Percentiles rank a stretch among this genome's conserved stretches.
phyloP scores from a whole-genome alignment of 2,888 invertebrate genomes.

The Himalopsyche anomala region DNA sequence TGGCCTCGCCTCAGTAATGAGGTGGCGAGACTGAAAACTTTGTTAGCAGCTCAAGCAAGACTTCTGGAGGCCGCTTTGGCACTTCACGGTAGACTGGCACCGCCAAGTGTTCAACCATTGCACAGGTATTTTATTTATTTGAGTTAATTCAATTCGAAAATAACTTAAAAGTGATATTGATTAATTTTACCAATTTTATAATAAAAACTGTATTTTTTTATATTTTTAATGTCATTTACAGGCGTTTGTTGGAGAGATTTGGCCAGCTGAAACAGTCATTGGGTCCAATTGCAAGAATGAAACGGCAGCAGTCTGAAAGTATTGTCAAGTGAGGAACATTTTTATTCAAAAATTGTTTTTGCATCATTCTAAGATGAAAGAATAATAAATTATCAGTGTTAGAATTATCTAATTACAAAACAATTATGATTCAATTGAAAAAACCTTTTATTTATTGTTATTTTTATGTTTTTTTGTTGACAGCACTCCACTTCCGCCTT shows the following conservation, averaged over 20 bases:
- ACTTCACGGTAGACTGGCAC: slow-evolving; percentile 90
- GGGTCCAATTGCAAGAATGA: slow-evolving; percentile 79
- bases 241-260: slow-evolving; percentile 91
- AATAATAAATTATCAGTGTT: too few relatives aligned
- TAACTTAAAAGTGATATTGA: too few relatives aligned
- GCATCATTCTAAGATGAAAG: not conserved
- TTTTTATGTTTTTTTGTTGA: slow-evolving; percentile 64
- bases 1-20: slow-evolving; percentile 75
- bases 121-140: slow-evolving; percentile 76
- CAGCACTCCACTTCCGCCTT: slow-evolving; percentile 88
- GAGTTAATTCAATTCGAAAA: not conserved
- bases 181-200: not conserved
- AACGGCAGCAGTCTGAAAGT: slow-evolving; percentile 85
- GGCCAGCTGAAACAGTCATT: slow-evolving; percentile 88
- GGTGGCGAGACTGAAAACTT: slow-evolving; percentile 79
- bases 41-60: slow-evolving; percentile 87
- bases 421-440: too few relatives aligned
- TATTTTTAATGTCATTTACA: slow-evolving; percentile 68
- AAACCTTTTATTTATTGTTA: not conserved
- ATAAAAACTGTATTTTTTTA: not conserved
- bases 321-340: slow-evolving; percentile 83
- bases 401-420: too few relatives aligned
- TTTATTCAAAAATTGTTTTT: slow-evolving; percentile 64
- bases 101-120: slow-evolving; percentile 91
- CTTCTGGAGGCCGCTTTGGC: slow-evolving; percentile 89